A percentile compares a stretch with the other conserved stretches of the same genome.
Conservation (phyloP, 37 sponge, comb jelly and placozoan genomes). For the Ianthella basta region DNA sequence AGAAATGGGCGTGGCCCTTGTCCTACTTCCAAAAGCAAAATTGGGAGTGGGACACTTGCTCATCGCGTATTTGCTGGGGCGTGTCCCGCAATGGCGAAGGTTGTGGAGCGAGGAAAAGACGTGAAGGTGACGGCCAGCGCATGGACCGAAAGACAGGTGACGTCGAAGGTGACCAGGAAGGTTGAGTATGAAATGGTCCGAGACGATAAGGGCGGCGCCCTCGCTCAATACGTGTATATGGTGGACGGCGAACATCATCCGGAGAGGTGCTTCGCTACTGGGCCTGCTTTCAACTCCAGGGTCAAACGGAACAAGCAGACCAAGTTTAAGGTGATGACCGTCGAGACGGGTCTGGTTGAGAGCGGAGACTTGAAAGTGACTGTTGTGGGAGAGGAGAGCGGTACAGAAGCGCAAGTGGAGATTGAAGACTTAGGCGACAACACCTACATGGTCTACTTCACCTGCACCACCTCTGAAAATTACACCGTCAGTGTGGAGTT, state of each 20-base stretch:
- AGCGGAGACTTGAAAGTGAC: conserved; percentile 72
- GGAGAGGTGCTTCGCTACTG: conserved; percentile 76
- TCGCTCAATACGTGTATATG: background rate
- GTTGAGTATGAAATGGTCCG: background rate
- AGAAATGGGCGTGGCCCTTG: background rate
- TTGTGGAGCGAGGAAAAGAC: background rate
- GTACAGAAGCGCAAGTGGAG: conserved; percentile 44
- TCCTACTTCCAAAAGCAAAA: too few species aligned
- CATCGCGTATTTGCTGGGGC: too few species aligned
- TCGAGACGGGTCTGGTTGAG: conserved; percentile 65
- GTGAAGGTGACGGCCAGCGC: background rate
- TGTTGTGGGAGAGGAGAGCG: conserved; percentile 48
- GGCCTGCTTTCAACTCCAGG: conserved; percentile 71
- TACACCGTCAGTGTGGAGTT: conserved; percentile 63
- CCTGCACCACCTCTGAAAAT: conserved; percentile 59
- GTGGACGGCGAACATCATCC: conserved; percentile 7
- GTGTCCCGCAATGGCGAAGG: background rate
- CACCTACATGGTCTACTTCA: conserved; percentile 68
- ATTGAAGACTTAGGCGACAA: conserved; percentile 78
- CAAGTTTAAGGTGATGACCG: conserved; percentile 69
- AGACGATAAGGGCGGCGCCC: background rate
- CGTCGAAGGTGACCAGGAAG: background rate
- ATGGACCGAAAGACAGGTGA: background rate
- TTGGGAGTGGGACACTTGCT: too few species aligned
- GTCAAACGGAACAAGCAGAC: conserved; percentile 53